phyloP scores from a whole-genome alignment of 2,888 invertebrate genomes.

The Tenthredo amoena region DNA sequence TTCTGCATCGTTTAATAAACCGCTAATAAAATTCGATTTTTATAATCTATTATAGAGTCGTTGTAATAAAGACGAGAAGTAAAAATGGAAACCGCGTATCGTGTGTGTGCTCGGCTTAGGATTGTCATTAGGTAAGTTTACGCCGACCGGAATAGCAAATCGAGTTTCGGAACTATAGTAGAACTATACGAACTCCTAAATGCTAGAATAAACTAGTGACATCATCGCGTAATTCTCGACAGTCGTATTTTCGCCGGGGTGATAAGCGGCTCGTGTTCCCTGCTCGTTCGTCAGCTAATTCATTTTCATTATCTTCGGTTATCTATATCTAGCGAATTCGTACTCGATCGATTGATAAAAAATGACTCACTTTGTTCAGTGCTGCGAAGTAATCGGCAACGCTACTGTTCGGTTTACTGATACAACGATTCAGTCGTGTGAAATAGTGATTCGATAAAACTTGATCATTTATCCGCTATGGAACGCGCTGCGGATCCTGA shows the following conservation, averaged over 20 bases:
- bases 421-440: background rate
- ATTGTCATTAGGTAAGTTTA: background rate
- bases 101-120: background rate
- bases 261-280: conserved; percentile 18
- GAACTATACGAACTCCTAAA: background rate
- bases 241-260: conserved; percentile 35
- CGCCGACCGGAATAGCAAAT: background rate
- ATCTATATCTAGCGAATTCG: background rate
- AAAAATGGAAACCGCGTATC: background rate
- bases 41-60: background rate
- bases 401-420: background rate
- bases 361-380: background rate
- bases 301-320: background rate
- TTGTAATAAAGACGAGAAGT: background rate
- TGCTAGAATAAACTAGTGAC: conserved; percentile 43
- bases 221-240: conserved; percentile 29
- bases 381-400: background rate
- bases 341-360: background rate
- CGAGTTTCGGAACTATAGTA: background rate
- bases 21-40: background rate
- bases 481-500: background rate
- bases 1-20: background rate
- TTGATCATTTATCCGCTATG: too few species aligned
- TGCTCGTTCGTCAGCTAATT: background rate
- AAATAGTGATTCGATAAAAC: background rate